phyloP scores from a whole-genome alignment of 2,797 vertebrate species.

The Holocentrus rufus region DNA sequence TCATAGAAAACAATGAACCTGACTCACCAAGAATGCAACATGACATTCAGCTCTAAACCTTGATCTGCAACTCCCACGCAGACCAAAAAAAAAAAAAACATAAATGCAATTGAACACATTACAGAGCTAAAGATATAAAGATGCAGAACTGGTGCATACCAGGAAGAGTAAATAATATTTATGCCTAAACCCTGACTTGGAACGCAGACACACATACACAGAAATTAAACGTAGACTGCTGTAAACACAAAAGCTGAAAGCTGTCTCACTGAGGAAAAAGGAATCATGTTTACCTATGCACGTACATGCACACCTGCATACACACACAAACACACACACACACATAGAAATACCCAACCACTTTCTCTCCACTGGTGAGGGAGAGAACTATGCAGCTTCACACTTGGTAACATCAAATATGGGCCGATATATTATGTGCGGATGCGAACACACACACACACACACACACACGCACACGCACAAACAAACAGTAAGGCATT shows the following conservation, averaged over 20 bases:
- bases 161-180: slow-evolving; percentile 51
- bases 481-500: slow-evolving; percentile 38
- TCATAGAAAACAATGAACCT: slow-evolving; percentile 69
- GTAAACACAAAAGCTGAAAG: too few species aligned
- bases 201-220: not conserved
- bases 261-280: too few species aligned
- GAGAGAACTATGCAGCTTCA: not conserved
- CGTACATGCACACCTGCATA: not conserved
- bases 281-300: not conserved
- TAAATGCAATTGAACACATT: slow-evolving; percentile 33
- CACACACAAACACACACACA: not conserved
- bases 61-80: slow-evolving; percentile 57
- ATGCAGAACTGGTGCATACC: slow-evolving; percentile 16
- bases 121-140: slow-evolving; percentile 47
- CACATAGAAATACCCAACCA: not conserved
- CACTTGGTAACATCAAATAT: not conserved
- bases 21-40: slow-evolving; percentile 61
- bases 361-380: not conserved
- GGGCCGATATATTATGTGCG: slow-evolving; percentile 15
- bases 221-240: too few species aligned
- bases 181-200: slow-evolving; percentile 17
- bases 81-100: slow-evolving; percentile 22
- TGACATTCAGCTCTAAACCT: slow-evolving; percentile 69
- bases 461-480: slow-evolving; percentile 20
- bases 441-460: slow-evolving; percentile 36